phyloP scores from a whole-genome alignment of 1,140 invertebrate genomes.

The Cotesia typhae region DNA sequence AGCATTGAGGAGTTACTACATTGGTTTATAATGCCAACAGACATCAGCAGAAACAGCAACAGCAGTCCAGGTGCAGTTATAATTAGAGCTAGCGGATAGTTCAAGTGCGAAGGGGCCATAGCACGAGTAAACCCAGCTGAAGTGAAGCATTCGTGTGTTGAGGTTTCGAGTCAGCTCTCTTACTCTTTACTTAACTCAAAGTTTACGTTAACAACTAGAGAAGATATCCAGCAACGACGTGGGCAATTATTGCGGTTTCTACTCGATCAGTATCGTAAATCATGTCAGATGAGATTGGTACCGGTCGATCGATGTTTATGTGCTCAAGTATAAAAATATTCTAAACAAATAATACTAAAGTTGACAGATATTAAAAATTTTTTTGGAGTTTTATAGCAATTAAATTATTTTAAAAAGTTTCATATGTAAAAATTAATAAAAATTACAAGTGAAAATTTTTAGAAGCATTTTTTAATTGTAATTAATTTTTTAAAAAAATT shows the following conservation, averaged over 20 bases:
- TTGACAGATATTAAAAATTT: too few relatives aligned
- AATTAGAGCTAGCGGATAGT: slow-evolving; percentile 35
- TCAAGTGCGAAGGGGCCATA: slow-evolving; percentile 30
- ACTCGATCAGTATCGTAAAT: slow-evolving; percentile 21
- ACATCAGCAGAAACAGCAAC: not conserved
- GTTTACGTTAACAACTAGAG: not conserved
- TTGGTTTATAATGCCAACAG: too few relatives aligned
- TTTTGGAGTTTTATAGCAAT: too few relatives aligned
- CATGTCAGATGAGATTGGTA: slow-evolving; percentile 5
- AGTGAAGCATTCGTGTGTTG: not conserved
- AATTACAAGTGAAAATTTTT: too few relatives aligned
- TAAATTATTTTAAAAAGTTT: too few relatives aligned
- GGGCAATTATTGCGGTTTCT: slow-evolving; percentile 34
- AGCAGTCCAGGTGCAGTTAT: slow-evolving; percentile 38
- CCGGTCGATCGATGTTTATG: not conserved
- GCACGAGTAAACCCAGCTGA: not conserved
- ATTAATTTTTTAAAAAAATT: too few relatives aligned
- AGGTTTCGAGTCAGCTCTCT: not conserved
- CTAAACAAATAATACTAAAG: too few relatives aligned
- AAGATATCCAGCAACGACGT: slow-evolving; percentile 13
- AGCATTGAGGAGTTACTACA: not conserved
- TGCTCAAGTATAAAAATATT: too few relatives aligned
- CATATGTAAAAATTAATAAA: too few relatives aligned
- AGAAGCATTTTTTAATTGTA: too few relatives aligned
- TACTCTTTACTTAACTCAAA: too few relatives aligned